Base-by-base conservation (phyloP, 2,113 vertebrate species). In the Tinamus guttatus region DNA sequence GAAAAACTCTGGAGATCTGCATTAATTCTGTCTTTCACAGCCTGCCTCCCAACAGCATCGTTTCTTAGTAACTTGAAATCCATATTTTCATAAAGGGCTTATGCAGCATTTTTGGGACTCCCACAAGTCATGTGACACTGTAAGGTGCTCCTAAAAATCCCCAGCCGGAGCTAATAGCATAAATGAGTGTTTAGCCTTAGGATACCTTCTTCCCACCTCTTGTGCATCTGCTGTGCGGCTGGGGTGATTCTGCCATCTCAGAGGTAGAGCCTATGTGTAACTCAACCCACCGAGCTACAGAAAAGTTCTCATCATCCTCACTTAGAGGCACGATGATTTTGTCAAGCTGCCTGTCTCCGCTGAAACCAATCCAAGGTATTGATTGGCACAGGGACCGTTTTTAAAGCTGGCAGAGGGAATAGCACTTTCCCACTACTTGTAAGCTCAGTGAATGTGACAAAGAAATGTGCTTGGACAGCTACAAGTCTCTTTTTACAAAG, bases 381-480 rank as follows among this genome's bases (percentile, higher is more conserved):
- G 93, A 97, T 14, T 94, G 85, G 76, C 91, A 95, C 34, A 40
- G 64, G 81, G 76, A 90, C n/a, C 32, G 22, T 56, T 76, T 91
- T 92, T 67, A 86, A 85, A 84, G 51, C 64, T 90, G 92, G 76
- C 69, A 90, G 73, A 47, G 88, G 41, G 64, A 93, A 92, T 91
- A 93, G 82, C 59, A 81, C 60, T 83, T 95, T 62, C 5, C 4
- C 25, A 75, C 68, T 87, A 75, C 68, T 87, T 92, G 71, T 74
- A 94, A 91, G 58, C 87, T 78, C 41, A 27, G 45, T 60, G 63
- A 93, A 83, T 85, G 43, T 95, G 87, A 96, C 75, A 94, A 82
- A 78, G 81, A 87, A 89, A 89, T 74, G 73, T 86, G 73, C 87
- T 91, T 93, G 94, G 92, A 96, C 92, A 96, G 92, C 69, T 94